These are phyloP conservation scores for Sula dactylatra DNA, from an alignment of 2,113 vertebrate species.

Conservation along the genomic window DNA sequence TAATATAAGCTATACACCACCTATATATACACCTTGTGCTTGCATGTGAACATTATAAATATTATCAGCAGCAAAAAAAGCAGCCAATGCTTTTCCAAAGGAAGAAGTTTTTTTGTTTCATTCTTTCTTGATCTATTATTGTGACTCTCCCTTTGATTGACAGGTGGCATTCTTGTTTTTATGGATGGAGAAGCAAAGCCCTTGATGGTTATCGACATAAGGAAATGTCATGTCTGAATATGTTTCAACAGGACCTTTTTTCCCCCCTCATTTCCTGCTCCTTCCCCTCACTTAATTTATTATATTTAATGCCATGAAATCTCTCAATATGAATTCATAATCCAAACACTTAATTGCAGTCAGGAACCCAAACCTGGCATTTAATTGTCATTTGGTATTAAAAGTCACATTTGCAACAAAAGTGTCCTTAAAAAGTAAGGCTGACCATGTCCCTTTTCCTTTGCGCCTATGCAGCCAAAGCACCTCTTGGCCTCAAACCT, in stretches of 20 bases:
- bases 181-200: conserved; percentile 83
- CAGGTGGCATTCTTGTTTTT: conserved; percentile 92
- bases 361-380: conserved; percentile 56
- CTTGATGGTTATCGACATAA: conserved; percentile 91
- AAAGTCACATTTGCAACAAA: conserved; percentile 74
- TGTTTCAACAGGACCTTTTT: conserved; percentile 63
- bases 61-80: conserved; percentile 21
- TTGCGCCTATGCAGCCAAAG: not conserved
- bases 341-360: conserved; percentile 69
- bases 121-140: conserved; percentile 54
- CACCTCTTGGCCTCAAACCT: not conserved
- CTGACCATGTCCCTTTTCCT: not conserved
- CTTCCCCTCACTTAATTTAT: conserved; percentile 55
- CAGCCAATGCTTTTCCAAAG: not conserved
- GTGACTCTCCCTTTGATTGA: conserved; percentile 79
- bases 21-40: conserved; percentile 35
- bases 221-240: conserved; percentile 89
- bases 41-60: not conserved
- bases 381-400: conserved; percentile 62
- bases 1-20: conserved; percentile 52
- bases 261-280: conserved; percentile 20
- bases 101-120: conserved; percentile 30
- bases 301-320: conserved; percentile 70
- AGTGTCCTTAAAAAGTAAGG: not conserved
- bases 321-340: conserved; percentile 52